These are phyloP conservation scores for Saccopteryx leptura DNA, from an alignment of 2,113 vertebrate genomes.

Conservation along the genomic window DNA sequence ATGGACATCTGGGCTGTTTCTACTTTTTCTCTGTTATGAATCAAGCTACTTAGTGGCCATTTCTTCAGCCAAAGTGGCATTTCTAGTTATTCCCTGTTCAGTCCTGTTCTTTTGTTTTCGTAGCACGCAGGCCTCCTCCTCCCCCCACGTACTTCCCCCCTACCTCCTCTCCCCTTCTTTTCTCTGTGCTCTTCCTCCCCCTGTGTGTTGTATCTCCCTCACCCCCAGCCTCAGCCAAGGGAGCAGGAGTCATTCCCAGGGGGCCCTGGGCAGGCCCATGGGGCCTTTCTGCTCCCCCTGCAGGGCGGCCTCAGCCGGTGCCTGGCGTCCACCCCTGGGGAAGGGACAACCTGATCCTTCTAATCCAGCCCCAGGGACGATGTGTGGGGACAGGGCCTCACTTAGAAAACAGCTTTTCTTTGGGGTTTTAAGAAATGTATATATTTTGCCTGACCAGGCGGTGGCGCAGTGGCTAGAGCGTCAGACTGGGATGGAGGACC, in stretches of 20 bases:
- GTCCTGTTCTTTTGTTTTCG: neutral
- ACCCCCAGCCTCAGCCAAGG: neutral
- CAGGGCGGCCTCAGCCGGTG: neutral
- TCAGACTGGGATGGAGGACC: too few species aligned
- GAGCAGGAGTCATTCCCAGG: neutral
- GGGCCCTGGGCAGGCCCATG: neutral
- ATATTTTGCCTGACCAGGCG: too few species aligned
- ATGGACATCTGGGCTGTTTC: neutral
- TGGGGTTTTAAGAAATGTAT: neutral
- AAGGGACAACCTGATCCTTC: neutral
- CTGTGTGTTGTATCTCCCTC: neutral
- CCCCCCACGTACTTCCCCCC: too few species aligned
- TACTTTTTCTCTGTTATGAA: neutral
- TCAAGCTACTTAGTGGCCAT: neutral
- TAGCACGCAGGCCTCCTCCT: fast-evolving
- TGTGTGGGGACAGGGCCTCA: neutral
- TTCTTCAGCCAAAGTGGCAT: neutral
- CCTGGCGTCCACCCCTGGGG: neutral
- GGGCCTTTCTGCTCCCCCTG: neutral
- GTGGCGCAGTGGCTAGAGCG: too few species aligned
- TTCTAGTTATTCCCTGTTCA: neutral
- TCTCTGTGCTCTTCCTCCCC: too few species aligned
- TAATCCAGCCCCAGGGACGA: neutral
- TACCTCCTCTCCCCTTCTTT: too few species aligned
- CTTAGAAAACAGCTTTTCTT: neutral